Base-by-base conservation (phyloP, 2,888 invertebrate species). In the Drosophila falleni region DNA sequence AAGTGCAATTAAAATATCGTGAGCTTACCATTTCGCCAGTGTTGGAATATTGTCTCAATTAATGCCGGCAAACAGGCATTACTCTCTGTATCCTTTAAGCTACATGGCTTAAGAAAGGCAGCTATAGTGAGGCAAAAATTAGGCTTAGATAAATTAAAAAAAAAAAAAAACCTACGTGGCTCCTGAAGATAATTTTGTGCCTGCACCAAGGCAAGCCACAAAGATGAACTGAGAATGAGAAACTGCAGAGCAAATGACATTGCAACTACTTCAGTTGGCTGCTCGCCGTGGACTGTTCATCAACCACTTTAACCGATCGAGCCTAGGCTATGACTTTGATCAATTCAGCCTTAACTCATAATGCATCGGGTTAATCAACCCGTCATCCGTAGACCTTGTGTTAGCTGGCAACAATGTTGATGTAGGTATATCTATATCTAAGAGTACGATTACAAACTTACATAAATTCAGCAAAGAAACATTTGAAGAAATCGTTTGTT, bases 1-100 rank as follows among this genome's bases (percentile, higher is more conserved):
- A 15, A 31, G 5, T 41, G 2, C 1, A 31, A 49, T 5, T 8
- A 3, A 9, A 11, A 4, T 9, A 1, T 23, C 33, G 4, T 3
- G 5, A 31, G 23, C 74, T 69, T 26, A 80, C 81, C 81, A 58
- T 74, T 62, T 4, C 66, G 69, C 81, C 81, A 81, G 35, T 81
- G 51, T 11, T 70, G 65, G 23, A 81, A 81, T 8, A 81, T 47
- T 3, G n/a, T 74, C 42, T 81, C 74, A 11, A 81, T 55, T 8
- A 37, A 50, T 4, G 9, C 15, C 1, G 61, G 29, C 6, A 81
- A 63, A 13, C 81, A 81, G 2, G 2, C 29, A 6, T 50, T 58
- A 41, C 37, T 54, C 31, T 63, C 39, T 1, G 44, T 13, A 11
- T 53, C 62, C 41, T 63, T 70, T 10, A 81, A 31, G 0, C 29